Conservation (phyloP, 2,113 vertebrate species). For the Elanoides forficatus region DNA sequence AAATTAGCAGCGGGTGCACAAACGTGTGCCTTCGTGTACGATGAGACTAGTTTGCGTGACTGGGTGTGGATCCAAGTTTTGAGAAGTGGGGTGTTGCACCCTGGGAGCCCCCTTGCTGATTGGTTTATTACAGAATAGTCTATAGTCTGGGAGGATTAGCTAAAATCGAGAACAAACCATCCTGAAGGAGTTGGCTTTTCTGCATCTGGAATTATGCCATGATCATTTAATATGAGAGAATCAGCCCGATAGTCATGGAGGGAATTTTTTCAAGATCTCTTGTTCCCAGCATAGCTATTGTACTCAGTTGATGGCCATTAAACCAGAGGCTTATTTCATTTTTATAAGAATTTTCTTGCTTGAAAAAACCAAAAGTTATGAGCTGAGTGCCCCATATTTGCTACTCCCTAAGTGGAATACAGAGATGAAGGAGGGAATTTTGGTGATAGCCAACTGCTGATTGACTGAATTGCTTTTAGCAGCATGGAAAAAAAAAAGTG, state of each 20-base stretch:
- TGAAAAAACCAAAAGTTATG: conserved; percentile 54
- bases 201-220: not conserved
- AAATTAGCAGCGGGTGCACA: not conserved
- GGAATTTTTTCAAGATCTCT: conserved; percentile 51
- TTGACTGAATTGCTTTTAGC: conserved; percentile 32
- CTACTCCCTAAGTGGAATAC: conserved; percentile 61
- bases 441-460: conserved; percentile 16
- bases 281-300: conserved; percentile 38
- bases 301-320: conserved; percentile 50
- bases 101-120: not conserved
- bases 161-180: conserved; percentile 37
- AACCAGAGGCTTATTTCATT: conserved; percentile 60
- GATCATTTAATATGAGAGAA: conserved; percentile 2
- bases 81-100: not conserved
- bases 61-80: not conserved
- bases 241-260: conserved; percentile 28
- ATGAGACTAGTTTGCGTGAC: not conserved
- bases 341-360: conserved; percentile 63
- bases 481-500: not conserved
- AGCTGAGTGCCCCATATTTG: conserved; percentile 59
- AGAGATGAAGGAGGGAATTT: conserved; percentile 48
- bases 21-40: not conserved
- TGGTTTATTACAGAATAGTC: not conserved
- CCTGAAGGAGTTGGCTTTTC: conserved; percentile 19
- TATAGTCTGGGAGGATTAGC: conserved; percentile 9